phyloP scores from a whole-genome alignment of 1,140 invertebrate genomes.

The Oncopeltus fasciatus region DNA sequence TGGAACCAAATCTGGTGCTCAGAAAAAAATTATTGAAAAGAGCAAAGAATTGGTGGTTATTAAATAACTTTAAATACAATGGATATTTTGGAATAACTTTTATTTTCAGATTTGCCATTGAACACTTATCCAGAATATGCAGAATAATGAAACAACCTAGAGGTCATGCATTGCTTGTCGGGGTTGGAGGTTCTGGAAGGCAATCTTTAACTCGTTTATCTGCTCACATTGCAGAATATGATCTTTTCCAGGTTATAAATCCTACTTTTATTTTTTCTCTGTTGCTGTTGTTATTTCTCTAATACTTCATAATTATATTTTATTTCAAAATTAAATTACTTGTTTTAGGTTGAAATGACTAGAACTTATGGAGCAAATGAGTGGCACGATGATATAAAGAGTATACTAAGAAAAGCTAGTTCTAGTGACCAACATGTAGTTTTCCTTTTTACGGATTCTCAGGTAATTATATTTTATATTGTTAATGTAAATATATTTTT shows the following conservation, averaged over 20 bases:
- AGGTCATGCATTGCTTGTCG: slow-evolving; percentile 71
- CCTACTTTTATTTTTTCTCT: neutral
- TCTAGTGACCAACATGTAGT: slow-evolving; percentile 71
- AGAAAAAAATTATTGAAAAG: too few species aligned
- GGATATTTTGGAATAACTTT: too few species aligned
- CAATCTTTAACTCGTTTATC: slow-evolving; percentile 80
- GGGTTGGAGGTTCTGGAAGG: slow-evolving; percentile 81
- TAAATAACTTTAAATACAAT: too few species aligned
- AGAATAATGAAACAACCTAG: slow-evolving; percentile 82
- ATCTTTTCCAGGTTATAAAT: slow-evolving; percentile 49
- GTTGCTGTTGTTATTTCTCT: too few species aligned
- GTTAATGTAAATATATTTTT: too few species aligned
- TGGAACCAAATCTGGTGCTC: too few species aligned
- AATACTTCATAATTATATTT: neutral
- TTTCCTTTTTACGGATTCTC: slow-evolving; percentile 79
- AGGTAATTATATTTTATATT: slow-evolving; percentile 50
- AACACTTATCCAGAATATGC: slow-evolving; percentile 83
- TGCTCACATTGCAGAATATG: slow-evolving; percentile 85
- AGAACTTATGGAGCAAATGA: slow-evolving; percentile 67
- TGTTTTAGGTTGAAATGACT: slow-evolving; percentile 71
- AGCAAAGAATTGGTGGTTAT: too few species aligned
- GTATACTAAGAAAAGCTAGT: slow-evolving; percentile 62
- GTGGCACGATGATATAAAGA: slow-evolving; percentile 83
- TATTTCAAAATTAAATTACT: neutral
- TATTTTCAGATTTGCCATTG: slow-evolving; percentile 69